Percentiles rank a stretch among this genome's conserved stretches.
These are phyloP conservation scores for Lithophane socia DNA, from an alignment of 2,888 invertebrate species.

Conservation along the genomic window DNA sequence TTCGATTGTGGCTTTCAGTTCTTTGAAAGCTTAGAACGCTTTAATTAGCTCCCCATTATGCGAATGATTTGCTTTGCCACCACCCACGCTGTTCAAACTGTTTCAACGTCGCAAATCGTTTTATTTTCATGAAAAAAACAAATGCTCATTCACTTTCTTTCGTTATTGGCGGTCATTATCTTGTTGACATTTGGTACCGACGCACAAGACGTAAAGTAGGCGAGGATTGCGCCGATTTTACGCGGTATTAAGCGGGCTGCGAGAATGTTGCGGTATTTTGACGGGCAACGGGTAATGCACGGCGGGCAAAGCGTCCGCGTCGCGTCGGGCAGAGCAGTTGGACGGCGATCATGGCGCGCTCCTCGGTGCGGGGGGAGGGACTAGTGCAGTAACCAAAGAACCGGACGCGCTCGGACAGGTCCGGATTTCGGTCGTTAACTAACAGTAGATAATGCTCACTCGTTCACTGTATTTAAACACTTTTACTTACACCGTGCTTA, in stretches of 20 bases:
- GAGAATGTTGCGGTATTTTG: conserved; percentile 67
- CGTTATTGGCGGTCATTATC: conserved; percentile 64
- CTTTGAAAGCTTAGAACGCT: conserved; percentile 49
- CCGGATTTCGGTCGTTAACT: conserved; percentile 63
- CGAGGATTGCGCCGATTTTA: conserved; percentile 56
- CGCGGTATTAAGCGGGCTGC: conserved; percentile 53
- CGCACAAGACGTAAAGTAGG: conserved; percentile 47
- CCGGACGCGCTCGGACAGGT: conserved; percentile 58
- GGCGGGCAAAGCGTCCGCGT: conserved; percentile 35
- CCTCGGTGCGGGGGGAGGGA: conserved; percentile 22
- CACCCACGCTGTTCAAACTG: conserved; percentile 30
- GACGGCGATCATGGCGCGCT: conserved; percentile 52
- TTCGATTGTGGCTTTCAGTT: conserved; percentile 55
- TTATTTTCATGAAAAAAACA: conserved; percentile 48
- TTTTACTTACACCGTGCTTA: conserved; percentile 48
- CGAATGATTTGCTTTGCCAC: conserved; percentile 38
- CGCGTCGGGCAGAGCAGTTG: conserved; percentile 44
- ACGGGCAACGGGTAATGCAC: conserved; percentile 58
- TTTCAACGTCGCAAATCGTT: conserved; percentile 41
- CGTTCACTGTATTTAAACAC: conserved; percentile 50
- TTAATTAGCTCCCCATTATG: conserved; percentile 52
- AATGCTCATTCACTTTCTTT: conserved; percentile 62
- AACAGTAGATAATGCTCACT: conserved; percentile 51
- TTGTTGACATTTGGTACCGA: conserved; percentile 63
- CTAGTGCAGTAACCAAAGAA: conserved; percentile 64